phyloP scores from a whole-genome alignment of 1,140 invertebrate species.

The Drosophila kohkoa region DNA sequence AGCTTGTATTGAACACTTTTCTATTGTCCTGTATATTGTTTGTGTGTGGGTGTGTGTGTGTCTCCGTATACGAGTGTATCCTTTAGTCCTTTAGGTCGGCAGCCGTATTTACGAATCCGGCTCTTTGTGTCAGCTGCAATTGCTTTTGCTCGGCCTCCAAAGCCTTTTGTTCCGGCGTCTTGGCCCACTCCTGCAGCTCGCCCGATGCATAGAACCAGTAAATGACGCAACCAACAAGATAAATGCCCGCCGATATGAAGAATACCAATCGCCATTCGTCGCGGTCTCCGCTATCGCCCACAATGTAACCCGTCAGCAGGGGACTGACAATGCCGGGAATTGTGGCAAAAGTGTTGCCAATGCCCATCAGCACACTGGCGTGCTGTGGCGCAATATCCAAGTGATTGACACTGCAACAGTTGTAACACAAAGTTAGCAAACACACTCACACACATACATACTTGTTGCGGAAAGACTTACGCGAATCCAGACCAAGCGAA shows the following conservation, averaged over 20 bases:
- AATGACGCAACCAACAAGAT: constrained; percentile 91
- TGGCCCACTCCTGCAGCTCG: constrained; percentile 92
- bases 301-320: constrained; percentile 91
- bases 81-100: constrained; percentile 71
- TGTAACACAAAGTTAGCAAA: neutral
- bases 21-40: constrained; percentile 14
- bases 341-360: constrained; percentile 95
- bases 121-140: constrained; percentile 62
- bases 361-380: constrained; percentile 93
- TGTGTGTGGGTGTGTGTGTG: neutral
- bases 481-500: constrained; percentile 95
- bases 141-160: constrained; percentile 69
- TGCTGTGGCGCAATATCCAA: constrained; percentile 94
- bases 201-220: constrained; percentile 93
- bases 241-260: constrained; percentile 92
- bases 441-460: neutral
- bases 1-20: constrained; percentile 26
- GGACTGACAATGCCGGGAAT: constrained; percentile 95
- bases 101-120: constrained; percentile 61
- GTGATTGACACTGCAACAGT: constrained; percentile 90
- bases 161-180: constrained; percentile 72
- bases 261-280: constrained; percentile 94
- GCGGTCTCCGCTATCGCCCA: constrained; percentile 88
- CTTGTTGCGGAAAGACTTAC: constrained; percentile 85
- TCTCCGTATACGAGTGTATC: neutral